These are phyloP conservation scores for Thecophora atra DNA, from an alignment of 2,888 invertebrate species.

Conservation along the genomic window DNA sequence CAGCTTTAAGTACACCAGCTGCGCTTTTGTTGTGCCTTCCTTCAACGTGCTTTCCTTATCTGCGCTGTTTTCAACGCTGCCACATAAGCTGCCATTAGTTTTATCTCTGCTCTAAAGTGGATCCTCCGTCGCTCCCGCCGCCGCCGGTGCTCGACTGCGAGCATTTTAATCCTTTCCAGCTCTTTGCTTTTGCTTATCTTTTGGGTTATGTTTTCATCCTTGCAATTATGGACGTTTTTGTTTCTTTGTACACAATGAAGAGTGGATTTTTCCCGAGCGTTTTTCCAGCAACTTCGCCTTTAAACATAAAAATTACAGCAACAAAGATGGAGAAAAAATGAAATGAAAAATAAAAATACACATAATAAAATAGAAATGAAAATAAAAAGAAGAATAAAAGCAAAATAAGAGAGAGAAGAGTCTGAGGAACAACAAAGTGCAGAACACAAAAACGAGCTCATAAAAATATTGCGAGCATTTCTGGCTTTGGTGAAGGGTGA, in stretches of 20 bases:
- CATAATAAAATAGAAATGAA: conserved; percentile 3
- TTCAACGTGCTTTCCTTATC: background rate
- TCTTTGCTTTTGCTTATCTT: conserved; percentile 31
- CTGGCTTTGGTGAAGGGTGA: conserved; percentile 27
- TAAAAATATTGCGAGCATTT: conserved; percentile 40
- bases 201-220: conserved; percentile 36
- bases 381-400: background rate
- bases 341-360: conserved; percentile 9
- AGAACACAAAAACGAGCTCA: conserved; percentile 33
- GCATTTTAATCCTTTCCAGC: conserved; percentile 32
- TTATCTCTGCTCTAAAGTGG: conserved; percentile 8
- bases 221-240: conserved; percentile 42
- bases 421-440: conserved; percentile 2
- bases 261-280: conserved; percentile 38
- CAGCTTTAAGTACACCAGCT: background rate
- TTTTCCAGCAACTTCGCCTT: conserved; percentile 27
- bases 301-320: conserved; percentile 12
- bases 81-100: conserved; percentile 11
- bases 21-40: background rate
- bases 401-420: too few species aligned
- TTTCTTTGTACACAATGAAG: conserved; percentile 38
- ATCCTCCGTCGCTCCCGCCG: background rate
- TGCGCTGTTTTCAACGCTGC: background rate
- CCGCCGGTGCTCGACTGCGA: background rate
- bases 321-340: background rate